Percentiles rank a stretch among this genome's conserved stretches.
These are phyloP conservation scores for Campoplex nolae DNA, from an alignment of 2,888 invertebrate species.

Conservation along the genomic window DNA sequence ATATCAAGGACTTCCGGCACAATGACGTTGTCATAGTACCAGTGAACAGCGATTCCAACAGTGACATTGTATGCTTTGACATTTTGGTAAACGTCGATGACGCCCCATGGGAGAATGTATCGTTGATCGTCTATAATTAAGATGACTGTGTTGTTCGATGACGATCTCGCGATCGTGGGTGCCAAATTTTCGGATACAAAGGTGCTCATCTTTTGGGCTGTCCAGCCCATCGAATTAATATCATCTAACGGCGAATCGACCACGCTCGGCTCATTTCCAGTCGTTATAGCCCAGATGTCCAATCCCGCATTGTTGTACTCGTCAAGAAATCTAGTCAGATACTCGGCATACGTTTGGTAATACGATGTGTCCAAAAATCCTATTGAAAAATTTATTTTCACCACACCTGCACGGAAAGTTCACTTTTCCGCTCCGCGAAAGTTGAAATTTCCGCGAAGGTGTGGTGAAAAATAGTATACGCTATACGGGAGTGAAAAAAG, in stretches of 20 bases:
- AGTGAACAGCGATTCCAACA: conserved; percentile 93
- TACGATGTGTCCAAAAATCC: conserved; percentile 85
- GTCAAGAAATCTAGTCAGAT: conserved; percentile 92
- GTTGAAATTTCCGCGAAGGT: too few species aligned
- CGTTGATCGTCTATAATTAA: conserved; percentile 92
- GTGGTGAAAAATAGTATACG: too few species aligned
- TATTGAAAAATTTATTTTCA: conserved; percentile 52
- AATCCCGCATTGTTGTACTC: conserved; percentile 89
- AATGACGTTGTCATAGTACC: conserved; percentile 90
- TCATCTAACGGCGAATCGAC: conserved; percentile 85
- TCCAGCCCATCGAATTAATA: conserved; percentile 93
- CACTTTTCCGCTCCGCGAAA: too few species aligned
- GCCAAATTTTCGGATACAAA: conserved; percentile 91
- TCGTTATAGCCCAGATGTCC: conserved; percentile 93
- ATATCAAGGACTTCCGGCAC: conserved; percentile 86
- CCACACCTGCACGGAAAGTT: too few species aligned
- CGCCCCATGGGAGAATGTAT: conserved; percentile 88
- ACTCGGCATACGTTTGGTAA: conserved; percentile 93
- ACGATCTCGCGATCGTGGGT: conserved; percentile 88
- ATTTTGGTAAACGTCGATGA: conserved; percentile 84
- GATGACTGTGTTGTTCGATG: conserved; percentile 88
- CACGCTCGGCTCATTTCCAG: conserved; percentile 94
- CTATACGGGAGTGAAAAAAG: too few species aligned
- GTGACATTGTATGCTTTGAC: conserved; percentile 86
- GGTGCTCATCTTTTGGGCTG: conserved; percentile 86